A percentile compares a stretch with the other conserved stretches of the same genome.
Conservation (phyloP, 2,888 invertebrate species). For the Caenorhabditis panamensis region DNA sequence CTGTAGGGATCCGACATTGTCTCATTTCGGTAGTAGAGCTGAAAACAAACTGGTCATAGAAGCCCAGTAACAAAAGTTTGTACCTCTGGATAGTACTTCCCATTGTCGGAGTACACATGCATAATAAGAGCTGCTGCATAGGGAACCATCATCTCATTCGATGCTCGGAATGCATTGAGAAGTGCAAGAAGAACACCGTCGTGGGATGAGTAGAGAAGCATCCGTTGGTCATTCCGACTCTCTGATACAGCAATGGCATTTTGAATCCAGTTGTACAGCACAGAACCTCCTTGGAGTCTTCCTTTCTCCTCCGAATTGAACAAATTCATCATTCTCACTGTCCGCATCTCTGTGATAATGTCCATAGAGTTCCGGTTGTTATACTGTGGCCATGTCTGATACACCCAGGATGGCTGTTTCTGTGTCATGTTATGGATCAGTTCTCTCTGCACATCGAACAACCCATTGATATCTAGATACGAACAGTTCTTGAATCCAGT, state of each 20-base stretch:
- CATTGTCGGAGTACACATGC: conserved; percentile 68
- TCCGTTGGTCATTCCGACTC: conserved; percentile 61
- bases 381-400: conserved; percentile 70
- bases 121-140: conserved; percentile 74
- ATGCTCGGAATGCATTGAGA: conserved; percentile 67
- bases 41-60: not conserved
- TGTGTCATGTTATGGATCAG: conserved; percentile 61
- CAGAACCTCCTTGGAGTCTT: conserved; percentile 65
- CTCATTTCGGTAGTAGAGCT: conserved; percentile 63
- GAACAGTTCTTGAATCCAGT: conserved; percentile 66
- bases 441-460: conserved; percentile 72
- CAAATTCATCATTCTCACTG: conserved; percentile 47
- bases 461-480: conserved; percentile 60
- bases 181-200: conserved; percentile 74
- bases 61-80: not conserved
- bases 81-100: conserved; percentile 35
- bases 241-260: conserved; percentile 66
- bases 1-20: conserved; percentile 42
- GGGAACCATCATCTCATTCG: conserved; percentile 68
- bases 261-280: conserved; percentile 70
- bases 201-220: conserved; percentile 76
- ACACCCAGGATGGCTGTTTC: conserved; percentile 73
- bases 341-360: conserved; percentile 64
- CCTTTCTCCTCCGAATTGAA: conserved; percentile 56
- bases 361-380: conserved; percentile 63